Evolutionary conservation across 2,888 invertebrate genomes (phyloP).

Genomic region (Mesorhabditis belari): DNA sequence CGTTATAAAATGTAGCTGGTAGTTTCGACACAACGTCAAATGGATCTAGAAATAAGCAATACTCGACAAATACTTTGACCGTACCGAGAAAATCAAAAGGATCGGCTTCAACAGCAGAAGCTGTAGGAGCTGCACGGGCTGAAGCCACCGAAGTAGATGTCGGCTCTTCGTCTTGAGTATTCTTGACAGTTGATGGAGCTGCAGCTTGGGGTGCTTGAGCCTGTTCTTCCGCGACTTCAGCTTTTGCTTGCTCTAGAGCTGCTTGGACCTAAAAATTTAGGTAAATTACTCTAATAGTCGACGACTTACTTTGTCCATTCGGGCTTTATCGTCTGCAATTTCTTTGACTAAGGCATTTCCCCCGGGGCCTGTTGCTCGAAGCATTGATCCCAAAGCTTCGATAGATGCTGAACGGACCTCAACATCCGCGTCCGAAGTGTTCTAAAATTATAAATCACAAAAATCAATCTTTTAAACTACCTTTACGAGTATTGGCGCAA

Average conservation of each 20-base stretch:
- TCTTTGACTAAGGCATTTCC: background rate
- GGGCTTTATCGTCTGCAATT: background rate
- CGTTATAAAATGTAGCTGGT: conserved; percentile 79
- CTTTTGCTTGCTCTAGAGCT: background rate
- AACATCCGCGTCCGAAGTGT: conserved; percentile 64
- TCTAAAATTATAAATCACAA: conserved; percentile 5
- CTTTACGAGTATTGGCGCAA: conserved; percentile 47
- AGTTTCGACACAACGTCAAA: conserved; percentile 85
- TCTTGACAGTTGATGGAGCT: conserved; percentile 9
- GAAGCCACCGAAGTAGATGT: conserved; percentile 6
- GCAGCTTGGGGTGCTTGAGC: conserved; percentile 11
- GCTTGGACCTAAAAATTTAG: background rate
- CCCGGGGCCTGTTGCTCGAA: background rate
- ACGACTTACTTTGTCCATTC: background rate
- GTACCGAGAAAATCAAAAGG: conserved; percentile 64
- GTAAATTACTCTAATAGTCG: background rate
- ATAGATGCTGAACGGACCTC: conserved; percentile 83
- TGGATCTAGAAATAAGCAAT: conserved; percentile 62
- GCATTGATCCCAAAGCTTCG: conserved; percentile 71
- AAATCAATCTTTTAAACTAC: conserved; percentile 8
- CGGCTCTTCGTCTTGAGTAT: conserved; percentile 1
- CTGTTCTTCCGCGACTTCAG: conserved; percentile 1
- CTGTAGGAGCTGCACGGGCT: conserved; percentile 3
- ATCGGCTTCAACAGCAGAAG: conserved; percentile 42
- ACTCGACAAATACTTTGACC: background rate